phyloP scores from a whole-genome alignment of 2,113 vertebrate genomes.

The Chaetodon trifascialis region DNA sequence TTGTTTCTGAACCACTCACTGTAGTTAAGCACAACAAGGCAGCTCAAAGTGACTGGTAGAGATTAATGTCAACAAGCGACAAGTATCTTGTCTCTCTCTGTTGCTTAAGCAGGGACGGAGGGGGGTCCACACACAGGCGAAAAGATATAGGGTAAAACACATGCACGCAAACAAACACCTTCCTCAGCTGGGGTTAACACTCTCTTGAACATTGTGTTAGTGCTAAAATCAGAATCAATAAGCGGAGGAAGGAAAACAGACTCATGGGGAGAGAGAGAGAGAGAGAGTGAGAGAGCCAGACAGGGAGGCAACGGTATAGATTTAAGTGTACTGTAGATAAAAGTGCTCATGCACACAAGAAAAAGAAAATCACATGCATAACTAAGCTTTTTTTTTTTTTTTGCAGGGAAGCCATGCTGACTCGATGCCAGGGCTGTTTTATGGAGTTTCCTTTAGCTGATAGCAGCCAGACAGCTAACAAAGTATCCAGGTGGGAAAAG shows the following conservation, averaged over 20 bases:
- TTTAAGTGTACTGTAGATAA: slow-evolving; percentile 17
- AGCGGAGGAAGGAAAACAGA: slow-evolving; percentile 58
- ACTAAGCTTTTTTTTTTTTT: slow-evolving; percentile 12
- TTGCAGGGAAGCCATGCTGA: slow-evolving; percentile 46
- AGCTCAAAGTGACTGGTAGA: background rate
- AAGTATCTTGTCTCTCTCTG: slow-evolving; percentile 21
- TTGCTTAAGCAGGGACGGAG: background rate
- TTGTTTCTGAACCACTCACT: background rate
- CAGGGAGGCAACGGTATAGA: slow-evolving; percentile 33
- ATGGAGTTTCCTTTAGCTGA: slow-evolving; percentile 56
- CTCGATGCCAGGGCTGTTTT: slow-evolving; percentile 34
- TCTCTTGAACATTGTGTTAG: slow-evolving; percentile 36
- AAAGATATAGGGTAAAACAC: slow-evolving; percentile 23
- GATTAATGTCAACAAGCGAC: slow-evolving; percentile 8
- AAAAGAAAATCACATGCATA: background rate
- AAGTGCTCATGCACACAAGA: slow-evolving; percentile 9
- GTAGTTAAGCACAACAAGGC: background rate
- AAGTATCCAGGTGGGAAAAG: slow-evolving; percentile 57
- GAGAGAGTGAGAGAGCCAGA: background rate
- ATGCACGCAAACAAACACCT: slow-evolving; percentile 52
- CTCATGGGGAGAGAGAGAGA: background rate
- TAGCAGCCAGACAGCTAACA: slow-evolving; percentile 39
- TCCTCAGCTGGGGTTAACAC: slow-evolving; percentile 50
- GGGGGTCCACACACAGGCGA: slow-evolving; percentile 25
- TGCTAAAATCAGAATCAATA: slow-evolving; percentile 67